Base-by-base conservation (phyloP, 37 sponge, comb jelly and placozoan species). In the Aplysina aerophoba region DNA sequence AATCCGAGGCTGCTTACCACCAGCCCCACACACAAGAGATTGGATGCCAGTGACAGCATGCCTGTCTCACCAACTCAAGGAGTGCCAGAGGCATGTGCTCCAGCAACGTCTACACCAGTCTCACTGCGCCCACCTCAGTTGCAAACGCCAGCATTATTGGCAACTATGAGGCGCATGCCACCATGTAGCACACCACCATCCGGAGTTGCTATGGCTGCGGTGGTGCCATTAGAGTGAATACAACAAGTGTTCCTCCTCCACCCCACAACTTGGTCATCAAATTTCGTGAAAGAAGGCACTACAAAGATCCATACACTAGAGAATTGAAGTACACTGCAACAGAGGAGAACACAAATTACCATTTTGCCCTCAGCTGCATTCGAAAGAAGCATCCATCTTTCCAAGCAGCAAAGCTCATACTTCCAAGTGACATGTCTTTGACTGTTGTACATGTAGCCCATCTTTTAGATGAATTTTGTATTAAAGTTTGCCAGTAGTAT, bases 301-400 rank as follows among this genome's bases (percentile, higher is more conserved):
- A 78, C 79, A 78, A n/a, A 6, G 79, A 78, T 4, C 79, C 50
- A 4, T 20, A 4, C 79, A 78, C 79, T 24, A 38, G 37, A 34
- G 50, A 78, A n/a, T 15, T 78, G 79, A 38, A 44, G 17, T 78
- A 44, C 16, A 78, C 79, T 13, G 53, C 44, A 17, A 24, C 44
- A 44, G 79, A 40, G 27, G 79, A 40, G 50, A 78, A 78, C 12
- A 78, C 25, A n/a, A 12, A 78, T 38, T 78, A 78, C 24, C 54
- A 78, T 40, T n/a, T 38, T 36, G 37, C 50, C 28, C 55, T n/a
- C 17, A 78, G 79, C 53, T 78, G 79, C 24, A 24, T 78, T 16
- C 40, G 17, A n/a, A 38, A 78, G 50, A 78, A 38, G 25, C 79
- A 78, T 78, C 79, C 79, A 53, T 38, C 53, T 36, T 78, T 78